These are phyloP conservation scores for Apostichopus californicus DNA, from an alignment of 35 echinoderm and acorn worm species.

Conservation along the genomic window DNA sequence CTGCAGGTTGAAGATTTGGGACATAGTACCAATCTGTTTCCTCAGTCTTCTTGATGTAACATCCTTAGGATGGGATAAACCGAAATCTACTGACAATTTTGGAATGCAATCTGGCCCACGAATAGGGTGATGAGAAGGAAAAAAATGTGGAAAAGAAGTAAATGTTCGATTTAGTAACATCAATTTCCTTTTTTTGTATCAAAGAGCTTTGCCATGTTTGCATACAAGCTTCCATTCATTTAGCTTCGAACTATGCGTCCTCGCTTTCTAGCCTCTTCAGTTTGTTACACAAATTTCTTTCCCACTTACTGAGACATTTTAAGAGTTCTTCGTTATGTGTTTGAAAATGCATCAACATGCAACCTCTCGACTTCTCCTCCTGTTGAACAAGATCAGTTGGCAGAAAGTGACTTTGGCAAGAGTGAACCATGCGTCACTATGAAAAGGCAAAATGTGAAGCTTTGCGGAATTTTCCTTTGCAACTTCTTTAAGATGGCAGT, in stretches of 20 bases:
- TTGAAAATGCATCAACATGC: background rate
- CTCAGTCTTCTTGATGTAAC: constrained; percentile 63
- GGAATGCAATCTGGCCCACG: background rate
- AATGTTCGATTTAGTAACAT: background rate
- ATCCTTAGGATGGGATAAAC: constrained; percentile 62
- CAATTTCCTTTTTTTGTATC: background rate
- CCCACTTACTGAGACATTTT: constrained; percentile 29
- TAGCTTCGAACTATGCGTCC: constrained; percentile 22
- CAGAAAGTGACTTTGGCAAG: constrained; percentile 46
- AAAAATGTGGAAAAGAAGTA: constrained; percentile 26
- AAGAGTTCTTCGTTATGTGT: constrained; percentile 34
- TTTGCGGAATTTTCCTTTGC: constrained; percentile 4
- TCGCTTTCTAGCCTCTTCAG: constrained; percentile 42
- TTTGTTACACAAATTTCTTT: constrained; percentile 58
- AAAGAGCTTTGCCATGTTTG: constrained; percentile 6
- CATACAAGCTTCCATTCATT: background rate
- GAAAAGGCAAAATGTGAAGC: background rate
- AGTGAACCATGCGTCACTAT: constrained; percentile 19
- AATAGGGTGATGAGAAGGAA: background rate
- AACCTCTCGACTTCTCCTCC: constrained; percentile 37
- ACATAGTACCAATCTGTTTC: constrained; percentile 70
- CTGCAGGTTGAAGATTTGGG: constrained; percentile 60
- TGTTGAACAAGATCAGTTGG: constrained; percentile 53
- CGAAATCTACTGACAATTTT: background rate
- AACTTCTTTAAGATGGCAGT: constrained; percentile 10